Percentiles rank a stretch among this genome's conserved stretches.
Evolutionary conservation across 2,113 vertebrate species (phyloP).

Genomic region (Callionymus lyra): DNA sequence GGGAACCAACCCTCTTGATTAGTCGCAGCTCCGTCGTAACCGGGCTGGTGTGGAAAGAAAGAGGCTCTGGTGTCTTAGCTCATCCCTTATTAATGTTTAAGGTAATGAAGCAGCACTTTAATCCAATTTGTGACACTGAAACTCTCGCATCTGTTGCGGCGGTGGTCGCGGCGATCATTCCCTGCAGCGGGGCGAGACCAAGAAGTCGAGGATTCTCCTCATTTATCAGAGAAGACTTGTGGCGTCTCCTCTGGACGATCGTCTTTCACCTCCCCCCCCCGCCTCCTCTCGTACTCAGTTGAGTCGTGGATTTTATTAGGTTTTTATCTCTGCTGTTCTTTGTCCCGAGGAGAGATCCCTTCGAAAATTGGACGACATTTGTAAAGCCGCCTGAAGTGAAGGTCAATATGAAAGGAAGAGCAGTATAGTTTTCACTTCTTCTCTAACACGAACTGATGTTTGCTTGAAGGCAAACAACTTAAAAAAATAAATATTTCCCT

Average conservation of each 20-base stretch:
- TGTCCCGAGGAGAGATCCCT: conserved; percentile 22
- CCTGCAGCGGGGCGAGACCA: too few relatives aligned
- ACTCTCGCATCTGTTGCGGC: too few relatives aligned
- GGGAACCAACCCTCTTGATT: conserved; percentile 23
- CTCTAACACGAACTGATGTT: conserved; percentile 24
- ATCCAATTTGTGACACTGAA: conserved; percentile 12
- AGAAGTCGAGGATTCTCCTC: too few relatives aligned
- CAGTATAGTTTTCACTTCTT: conserved; percentile 22
- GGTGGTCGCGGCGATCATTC: too few relatives aligned
- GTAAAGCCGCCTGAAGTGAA: conserved; percentile 19
- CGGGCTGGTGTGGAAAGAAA: conserved; percentile 7
- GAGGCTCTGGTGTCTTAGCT: conserved; percentile 12
- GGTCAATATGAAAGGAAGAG: conserved; percentile 8
- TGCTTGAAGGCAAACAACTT: conserved; percentile 9
- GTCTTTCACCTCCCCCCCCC: conserved; percentile 23
- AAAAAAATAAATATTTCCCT: too few relatives aligned
- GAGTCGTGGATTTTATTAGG: conserved; percentile 20
- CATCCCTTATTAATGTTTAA: conserved; percentile 21
- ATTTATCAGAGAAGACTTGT: too few relatives aligned
- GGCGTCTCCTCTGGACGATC: conserved; percentile 1
- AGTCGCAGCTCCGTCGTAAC: conserved; percentile 3
- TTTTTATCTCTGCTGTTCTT: conserved; percentile 15
- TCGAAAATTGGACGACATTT: conserved; percentile 34
- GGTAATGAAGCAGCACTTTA: conserved; percentile 27
- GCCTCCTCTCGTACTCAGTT: conserved; percentile 15